phyloP scores from a whole-genome alignment of 2,113 vertebrate genomes.

The Tragelaphus imberbis region DNA sequence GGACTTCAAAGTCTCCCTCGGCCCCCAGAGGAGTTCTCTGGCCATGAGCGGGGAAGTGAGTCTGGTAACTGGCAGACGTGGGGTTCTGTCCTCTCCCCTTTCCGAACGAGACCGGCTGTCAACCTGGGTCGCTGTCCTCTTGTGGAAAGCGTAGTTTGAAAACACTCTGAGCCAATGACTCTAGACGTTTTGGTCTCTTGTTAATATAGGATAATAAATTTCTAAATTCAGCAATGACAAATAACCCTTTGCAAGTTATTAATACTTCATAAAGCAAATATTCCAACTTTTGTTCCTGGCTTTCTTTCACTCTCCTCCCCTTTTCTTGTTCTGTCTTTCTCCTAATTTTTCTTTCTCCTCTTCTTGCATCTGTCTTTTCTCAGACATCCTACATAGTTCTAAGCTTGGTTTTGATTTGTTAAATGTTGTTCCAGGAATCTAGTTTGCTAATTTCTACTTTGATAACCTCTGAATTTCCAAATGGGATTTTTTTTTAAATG shows the following conservation, averaged over 20 bases:
- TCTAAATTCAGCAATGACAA: constrained; percentile 63
- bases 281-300: constrained; percentile 7
- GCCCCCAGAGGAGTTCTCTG: not conserved
- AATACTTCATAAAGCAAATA: constrained; percentile 62
- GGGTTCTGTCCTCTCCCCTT: not conserved
- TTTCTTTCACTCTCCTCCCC: not conserved
- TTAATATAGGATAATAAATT: constrained; percentile 57
- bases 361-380: constrained; percentile 16
- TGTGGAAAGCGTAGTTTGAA: constrained; percentile 41
- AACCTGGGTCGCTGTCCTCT: constrained; percentile 40
- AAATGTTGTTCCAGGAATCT: not conserved
- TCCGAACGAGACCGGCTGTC: not conserved
- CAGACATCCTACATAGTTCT: not conserved
- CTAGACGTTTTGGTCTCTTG: constrained; percentile 54
- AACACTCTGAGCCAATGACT: constrained; percentile 46
- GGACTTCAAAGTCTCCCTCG: constrained; percentile 41
- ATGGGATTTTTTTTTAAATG: not conserved
- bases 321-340: not conserved
- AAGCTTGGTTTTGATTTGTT: not conserved
- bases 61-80: not conserved
- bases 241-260: constrained; percentile 57
- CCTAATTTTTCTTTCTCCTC: constrained; percentile 1
- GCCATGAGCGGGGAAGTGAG: not conserved
- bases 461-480: constrained; percentile 22
- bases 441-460: constrained; percentile 11